A percentile compares a stretch with the other conserved stretches of the same genome.
phyloP scores from a whole-genome alignment of 2,113 vertebrate species.

The Eptesicus fuscus region DNA sequence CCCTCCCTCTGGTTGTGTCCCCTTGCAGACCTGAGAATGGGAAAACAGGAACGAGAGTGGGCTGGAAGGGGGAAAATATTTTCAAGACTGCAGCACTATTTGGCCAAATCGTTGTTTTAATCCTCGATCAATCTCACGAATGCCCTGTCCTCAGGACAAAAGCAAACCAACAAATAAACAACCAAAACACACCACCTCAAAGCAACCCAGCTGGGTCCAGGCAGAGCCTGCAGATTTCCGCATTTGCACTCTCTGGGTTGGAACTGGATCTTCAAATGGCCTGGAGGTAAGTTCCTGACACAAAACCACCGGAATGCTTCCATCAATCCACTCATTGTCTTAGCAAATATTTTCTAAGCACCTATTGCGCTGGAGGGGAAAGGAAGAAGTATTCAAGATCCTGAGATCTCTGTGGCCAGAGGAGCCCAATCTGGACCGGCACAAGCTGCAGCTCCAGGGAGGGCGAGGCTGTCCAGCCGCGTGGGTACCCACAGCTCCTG shows the following conservation, averaged over 20 bases:
- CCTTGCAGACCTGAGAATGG: background rate
- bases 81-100: background rate
- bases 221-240: background rate
- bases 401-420: background rate
- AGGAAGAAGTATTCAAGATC: background rate
- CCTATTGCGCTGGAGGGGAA: background rate
- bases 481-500: rapidly evolving
- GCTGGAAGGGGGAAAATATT: background rate
- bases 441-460: rapidly evolving
- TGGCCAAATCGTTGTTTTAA: background rate
- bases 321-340: background rate
- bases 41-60: background rate
- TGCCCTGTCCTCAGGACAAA: background rate
- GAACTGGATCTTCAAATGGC: background rate
- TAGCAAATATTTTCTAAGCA: background rate
- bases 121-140: background rate
- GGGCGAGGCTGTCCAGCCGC: rapidly evolving
- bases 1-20: background rate
- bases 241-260: background rate
- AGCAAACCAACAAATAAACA: background rate
- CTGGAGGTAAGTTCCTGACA: background rate
- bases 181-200: background rate
- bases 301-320: background rate
- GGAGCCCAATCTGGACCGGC: background rate
- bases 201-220: background rate